These are phyloP conservation scores for Picathartes gymnocephalus DNA, from an alignment of 2,113 vertebrate species.

Conservation along the genomic window DNA sequence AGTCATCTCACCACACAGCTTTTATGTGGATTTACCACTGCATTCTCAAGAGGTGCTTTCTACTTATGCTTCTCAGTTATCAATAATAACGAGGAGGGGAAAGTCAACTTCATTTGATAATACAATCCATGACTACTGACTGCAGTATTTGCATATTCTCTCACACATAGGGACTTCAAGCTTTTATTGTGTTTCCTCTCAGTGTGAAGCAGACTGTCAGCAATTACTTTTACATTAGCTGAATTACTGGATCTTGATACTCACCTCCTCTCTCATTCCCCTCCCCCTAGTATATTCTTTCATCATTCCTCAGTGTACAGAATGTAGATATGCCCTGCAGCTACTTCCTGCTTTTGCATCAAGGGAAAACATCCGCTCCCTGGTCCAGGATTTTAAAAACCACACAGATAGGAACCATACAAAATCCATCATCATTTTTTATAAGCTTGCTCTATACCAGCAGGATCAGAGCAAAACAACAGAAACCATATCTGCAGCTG, in stretches of 20 bases:
- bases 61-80: neutral
- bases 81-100: neutral
- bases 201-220: neutral
- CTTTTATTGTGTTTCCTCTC: neutral
- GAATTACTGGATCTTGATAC: constrained; percentile 16
- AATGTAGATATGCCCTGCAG: neutral
- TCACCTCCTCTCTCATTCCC: neutral
- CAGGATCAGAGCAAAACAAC: neutral
- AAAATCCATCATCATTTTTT: neutral
- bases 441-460: neutral
- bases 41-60: neutral
- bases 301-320: neutral
- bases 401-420: neutral
- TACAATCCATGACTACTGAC: neutral
- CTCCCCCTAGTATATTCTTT: constrained; percentile 10
- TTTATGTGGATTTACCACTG: neutral
- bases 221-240: constrained; percentile 48
- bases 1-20: neutral
- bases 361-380: neutral
- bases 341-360: neutral
- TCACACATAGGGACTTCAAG: neutral
- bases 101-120: neutral
- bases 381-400: neutral
- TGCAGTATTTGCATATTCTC: neutral
- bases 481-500: neutral